Percentiles rank a stretch among this genome's conserved stretches.
phyloP scores from a whole-genome alignment of 2,797 vertebrate genomes.

The Nyctalus aviator region DNA sequence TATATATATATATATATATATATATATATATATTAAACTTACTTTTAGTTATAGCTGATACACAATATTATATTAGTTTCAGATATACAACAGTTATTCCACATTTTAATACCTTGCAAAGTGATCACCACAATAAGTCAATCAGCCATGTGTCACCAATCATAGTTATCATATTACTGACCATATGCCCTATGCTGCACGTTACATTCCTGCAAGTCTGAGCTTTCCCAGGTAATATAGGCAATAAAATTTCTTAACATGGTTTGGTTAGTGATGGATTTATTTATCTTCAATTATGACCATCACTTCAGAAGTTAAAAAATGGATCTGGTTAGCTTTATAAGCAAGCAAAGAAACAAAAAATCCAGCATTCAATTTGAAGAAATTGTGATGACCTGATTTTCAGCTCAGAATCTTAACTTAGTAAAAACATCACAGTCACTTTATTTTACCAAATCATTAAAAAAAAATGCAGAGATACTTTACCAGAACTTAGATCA shows the following conservation, averaged over 20 bases:
- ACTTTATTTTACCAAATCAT: conserved; percentile 33
- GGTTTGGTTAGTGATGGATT: background rate
- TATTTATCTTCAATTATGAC: conserved; percentile 25
- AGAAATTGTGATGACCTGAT: conserved; percentile 3
- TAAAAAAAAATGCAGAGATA: background rate
- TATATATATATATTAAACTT: background rate
- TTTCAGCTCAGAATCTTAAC: conserved; percentile 42
- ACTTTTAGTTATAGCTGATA: background rate
- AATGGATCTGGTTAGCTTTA: background rate
- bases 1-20: no score
- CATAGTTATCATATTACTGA: background rate
- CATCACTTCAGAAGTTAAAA: background rate
- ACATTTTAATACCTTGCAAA: background rate
- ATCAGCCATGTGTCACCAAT: background rate
- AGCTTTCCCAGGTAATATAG: background rate
- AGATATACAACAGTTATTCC: background rate
- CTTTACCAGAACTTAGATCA: background rate
- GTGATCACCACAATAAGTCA: background rate
- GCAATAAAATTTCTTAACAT: conserved; percentile 19
- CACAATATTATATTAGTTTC: background rate
- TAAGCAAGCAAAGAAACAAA: conserved; percentile 4
- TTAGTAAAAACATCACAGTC: conserved; percentile 5
- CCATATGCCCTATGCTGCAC: background rate
- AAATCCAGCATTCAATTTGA: conserved; percentile 33
- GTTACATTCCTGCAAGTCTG: background rate